Base-by-base conservation (phyloP, 2,113 vertebrate genomes). In the Calypte anna region DNA sequence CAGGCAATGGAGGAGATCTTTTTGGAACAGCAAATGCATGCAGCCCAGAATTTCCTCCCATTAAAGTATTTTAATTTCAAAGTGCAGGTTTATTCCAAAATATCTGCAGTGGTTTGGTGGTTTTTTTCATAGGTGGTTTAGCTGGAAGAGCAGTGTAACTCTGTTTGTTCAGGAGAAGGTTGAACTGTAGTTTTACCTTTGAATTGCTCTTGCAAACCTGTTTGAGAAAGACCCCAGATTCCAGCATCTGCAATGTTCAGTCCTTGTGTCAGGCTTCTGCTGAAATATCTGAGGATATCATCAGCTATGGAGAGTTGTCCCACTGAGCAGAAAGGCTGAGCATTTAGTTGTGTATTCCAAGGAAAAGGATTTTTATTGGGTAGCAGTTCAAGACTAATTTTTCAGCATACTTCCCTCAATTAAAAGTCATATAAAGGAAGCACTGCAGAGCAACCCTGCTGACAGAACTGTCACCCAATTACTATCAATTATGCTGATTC, bases 401-500 rank as follows among this genome's bases (percentile, higher is more conserved):
- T 7, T n/a, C 7, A 21, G 21, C n/a, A 50, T 11, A 9, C 21
- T 40, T 31, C 3, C 17, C 50, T 61, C 27, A 12, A 27, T 11
- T 70, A 13, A 40, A 57, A 78, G 6, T 3, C 17, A 4, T 2
- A 3, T 24, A n/a, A 57, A 21, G 12, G 3, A 33, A 80, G 50
- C 59, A 10, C 9, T 27, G 1, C 0, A 4, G 31, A 53, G 25
- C 30, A 51, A 22, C 50, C 57, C 76, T 63, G 1, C 22, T 70
- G 46, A 3, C 44, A 44, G 69, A 68, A 8, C 44, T 73, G 62
- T 90, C 81, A 9, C 92, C 88, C 78, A 57, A 33, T 94, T 91
- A 77, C 55, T 90, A 75, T 79, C 83, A 84, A 70, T 88, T 93
- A 43, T 55, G 57, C 94, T 61, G 90, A 94, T 92, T 94, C 50